Evolutionary conservation across 2,113 vertebrate genomes (phyloP).

Genomic region (Chroicocephalus ridibundus): DNA sequence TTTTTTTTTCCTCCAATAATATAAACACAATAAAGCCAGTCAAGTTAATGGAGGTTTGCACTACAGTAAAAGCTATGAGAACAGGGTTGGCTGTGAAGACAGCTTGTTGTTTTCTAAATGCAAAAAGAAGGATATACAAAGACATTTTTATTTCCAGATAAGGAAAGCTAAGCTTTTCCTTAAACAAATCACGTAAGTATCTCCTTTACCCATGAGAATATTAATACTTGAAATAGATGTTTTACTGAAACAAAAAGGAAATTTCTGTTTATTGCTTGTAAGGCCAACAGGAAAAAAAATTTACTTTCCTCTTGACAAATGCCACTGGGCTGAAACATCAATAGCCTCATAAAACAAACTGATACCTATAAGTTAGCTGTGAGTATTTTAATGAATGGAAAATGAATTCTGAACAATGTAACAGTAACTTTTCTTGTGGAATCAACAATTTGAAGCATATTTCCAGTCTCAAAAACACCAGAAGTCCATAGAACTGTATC

Average conservation of each 20-base stretch:
- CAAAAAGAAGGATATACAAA: background rate
- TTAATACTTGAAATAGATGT: background rate
- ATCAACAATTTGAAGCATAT: background rate
- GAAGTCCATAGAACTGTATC: background rate
- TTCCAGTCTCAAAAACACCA: background rate
- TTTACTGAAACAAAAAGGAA: background rate
- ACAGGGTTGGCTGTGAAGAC: background rate
- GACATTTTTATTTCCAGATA: background rate
- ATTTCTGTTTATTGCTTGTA: background rate
- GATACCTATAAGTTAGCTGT: background rate
- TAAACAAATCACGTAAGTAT: background rate
- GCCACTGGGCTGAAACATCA: background rate
- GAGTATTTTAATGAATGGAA: constrained; percentile 22
- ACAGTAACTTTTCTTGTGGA: background rate
- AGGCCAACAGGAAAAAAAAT: background rate
- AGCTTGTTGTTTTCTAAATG: background rate
- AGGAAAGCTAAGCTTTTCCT: background rate
- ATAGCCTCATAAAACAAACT: background rate
- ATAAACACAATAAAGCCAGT: background rate
- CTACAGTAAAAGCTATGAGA: background rate
- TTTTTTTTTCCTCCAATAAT: background rate
- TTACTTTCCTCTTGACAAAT: background rate
- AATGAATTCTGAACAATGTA: background rate
- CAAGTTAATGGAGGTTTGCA: background rate
- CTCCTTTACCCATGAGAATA: background rate